Conservation (phyloP, 2,797 vertebrate species). For the Chelonia mydas region DNA sequence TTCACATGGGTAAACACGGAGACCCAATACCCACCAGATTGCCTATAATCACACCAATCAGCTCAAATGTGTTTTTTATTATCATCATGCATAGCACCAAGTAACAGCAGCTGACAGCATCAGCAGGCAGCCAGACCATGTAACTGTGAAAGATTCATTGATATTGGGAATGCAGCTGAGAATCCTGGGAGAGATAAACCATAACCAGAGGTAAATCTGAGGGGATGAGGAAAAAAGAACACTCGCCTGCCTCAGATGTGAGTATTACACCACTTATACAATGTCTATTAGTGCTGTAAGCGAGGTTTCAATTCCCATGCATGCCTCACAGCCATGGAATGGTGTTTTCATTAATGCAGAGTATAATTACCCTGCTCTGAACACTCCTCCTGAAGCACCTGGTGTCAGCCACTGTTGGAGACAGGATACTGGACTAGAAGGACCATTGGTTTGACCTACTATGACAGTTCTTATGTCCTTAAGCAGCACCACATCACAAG, state of each 20-base stretch:
- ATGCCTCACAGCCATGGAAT: neutral
- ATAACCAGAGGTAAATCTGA: neutral
- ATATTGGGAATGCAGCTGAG: neutral
- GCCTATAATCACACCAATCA: rapidly evolving
- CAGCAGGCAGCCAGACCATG: rapidly evolving
- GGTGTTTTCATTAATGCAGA: neutral
- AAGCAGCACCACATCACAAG: neutral
- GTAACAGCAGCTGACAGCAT: rapidly evolving
- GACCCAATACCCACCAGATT: neutral
- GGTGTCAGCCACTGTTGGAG: neutral
- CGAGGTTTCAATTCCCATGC: neutral
- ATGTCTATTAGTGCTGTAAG: neutral
- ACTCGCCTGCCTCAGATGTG: neutral
- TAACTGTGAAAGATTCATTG: rapidly evolving
- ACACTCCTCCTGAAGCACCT: neutral
- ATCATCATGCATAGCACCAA: rapidly evolving
- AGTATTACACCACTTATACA: neutral
- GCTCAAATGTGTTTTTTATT: rapidly evolving
- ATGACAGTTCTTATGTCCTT: neutral
- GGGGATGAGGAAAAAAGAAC: neutral
- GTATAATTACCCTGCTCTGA: neutral
- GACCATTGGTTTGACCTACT: neutral
- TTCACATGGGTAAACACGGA: rapidly evolving
- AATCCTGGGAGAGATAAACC: neutral
- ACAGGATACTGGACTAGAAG: neutral